A percentile compares a stretch with the other conserved stretches of the same genome.
phyloP scores from a whole-genome alignment of 2,888 invertebrate genomes.

The Lasioglossum zephyrum region DNA sequence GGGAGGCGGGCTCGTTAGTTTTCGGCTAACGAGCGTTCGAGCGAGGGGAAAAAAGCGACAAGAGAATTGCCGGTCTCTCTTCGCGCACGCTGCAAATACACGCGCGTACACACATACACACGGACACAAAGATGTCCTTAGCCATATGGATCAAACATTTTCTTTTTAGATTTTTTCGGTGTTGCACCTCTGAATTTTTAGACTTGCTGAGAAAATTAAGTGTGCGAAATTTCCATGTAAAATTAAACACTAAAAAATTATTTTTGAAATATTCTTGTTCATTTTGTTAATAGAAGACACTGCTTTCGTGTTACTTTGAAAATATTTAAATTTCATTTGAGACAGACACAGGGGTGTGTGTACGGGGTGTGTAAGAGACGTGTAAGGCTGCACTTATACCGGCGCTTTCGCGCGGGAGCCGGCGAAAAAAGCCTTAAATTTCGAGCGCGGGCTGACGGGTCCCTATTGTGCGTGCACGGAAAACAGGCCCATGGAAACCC shows the following conservation, averaged over 20 bases:
- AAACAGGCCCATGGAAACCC: too few relatives aligned
- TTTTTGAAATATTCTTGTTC: too few relatives aligned
- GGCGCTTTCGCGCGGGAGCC: too few relatives aligned
- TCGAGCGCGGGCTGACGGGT: too few relatives aligned
- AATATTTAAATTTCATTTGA: too few relatives aligned
- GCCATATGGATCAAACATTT: not conserved
- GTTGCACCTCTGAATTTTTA: not conserved
- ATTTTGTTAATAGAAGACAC: too few relatives aligned
- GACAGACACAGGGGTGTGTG: not conserved
- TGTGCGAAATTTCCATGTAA: not conserved
- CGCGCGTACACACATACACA: not conserved
- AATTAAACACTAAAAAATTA: too few relatives aligned
- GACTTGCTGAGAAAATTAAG: not conserved
- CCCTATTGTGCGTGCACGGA: too few relatives aligned
- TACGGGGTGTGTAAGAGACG: not conserved
- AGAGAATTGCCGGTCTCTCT: conserved; percentile 1
- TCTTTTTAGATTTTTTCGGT: not conserved
- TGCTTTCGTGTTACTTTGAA: too few relatives aligned
- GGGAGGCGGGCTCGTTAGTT: conserved; percentile 6
- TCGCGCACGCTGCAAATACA: not conserved
- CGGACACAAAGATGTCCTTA: not conserved
- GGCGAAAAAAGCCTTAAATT: too few relatives aligned
- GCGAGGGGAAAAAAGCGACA: not conserved
- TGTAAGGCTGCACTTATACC: too few relatives aligned
- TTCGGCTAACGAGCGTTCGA: conserved; percentile 18